phyloP scores from a whole-genome alignment of 1,140 invertebrate genomes.

The Drosophila lacertosa region DNA sequence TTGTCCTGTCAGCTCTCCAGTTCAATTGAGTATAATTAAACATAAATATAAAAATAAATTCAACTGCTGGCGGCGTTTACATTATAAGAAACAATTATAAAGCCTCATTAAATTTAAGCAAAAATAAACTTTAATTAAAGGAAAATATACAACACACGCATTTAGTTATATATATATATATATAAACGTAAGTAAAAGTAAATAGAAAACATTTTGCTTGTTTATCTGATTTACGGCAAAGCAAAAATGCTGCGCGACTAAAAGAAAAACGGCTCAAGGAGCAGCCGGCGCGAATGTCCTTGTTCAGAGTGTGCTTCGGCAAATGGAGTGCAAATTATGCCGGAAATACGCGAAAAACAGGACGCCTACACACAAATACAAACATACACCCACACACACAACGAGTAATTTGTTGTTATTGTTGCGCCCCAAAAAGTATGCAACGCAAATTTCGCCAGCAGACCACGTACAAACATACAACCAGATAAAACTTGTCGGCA shows the following conservation, averaged over 20 bases:
- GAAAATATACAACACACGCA: no score
- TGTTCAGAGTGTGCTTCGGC: slow-evolving; percentile 36
- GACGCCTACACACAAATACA: slow-evolving; percentile 19
- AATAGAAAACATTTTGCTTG: slow-evolving; percentile 38
- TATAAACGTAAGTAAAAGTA: slow-evolving; percentile 55
- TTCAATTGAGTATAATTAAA: slow-evolving; percentile 1
- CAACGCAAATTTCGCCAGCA: slow-evolving; percentile 41
- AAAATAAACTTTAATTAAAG: not conserved
- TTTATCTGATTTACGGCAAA: slow-evolving; percentile 45
- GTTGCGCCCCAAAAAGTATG: slow-evolving; percentile 54
- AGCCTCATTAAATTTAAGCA: not conserved
- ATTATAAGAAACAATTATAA: no score
- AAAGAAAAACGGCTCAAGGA: slow-evolving; percentile 29
- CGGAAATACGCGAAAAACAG: slow-evolving; percentile 56
- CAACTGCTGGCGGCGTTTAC: not conserved
- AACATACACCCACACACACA: not conserved
- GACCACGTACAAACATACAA: slow-evolving; percentile 25
- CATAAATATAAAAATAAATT: not conserved
- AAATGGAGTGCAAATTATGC: slow-evolving; percentile 78
- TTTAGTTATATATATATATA: slow-evolving; percentile 70
- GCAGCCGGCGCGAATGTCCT: slow-evolving; percentile 38
- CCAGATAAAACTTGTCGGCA: slow-evolving; percentile 55
- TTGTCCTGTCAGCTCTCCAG: slow-evolving; percentile 10
- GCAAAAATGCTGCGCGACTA: slow-evolving; percentile 37
- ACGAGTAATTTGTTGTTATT: slow-evolving; percentile 5